Percentiles rank a stretch among this genome's conserved stretches.
phyloP scores from a whole-genome alignment of 2,113 vertebrate species.

The Pygoscelis antarcticus region DNA sequence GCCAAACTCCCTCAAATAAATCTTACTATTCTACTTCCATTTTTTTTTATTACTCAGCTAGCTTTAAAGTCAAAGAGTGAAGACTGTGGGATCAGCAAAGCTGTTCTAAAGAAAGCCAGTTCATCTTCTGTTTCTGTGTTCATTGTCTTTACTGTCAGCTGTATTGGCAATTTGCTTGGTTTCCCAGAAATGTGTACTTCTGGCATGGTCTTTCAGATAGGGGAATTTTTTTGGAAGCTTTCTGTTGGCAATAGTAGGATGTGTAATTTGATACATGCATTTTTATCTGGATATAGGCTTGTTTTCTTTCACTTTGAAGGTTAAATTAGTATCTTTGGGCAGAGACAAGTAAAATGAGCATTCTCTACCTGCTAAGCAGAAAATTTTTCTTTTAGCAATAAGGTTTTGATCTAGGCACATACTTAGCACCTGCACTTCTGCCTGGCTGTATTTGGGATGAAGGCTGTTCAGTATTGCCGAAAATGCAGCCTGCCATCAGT shows the following conservation, averaged over 20 bases:
- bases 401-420: neutral
- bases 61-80: neutral
- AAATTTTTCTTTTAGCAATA: neutral
- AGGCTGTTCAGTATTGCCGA: neutral
- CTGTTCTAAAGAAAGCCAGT: constrained; percentile 26
- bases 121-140: constrained; percentile 43
- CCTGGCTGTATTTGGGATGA: neutral
- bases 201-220: constrained; percentile 38
- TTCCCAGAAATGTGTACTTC: constrained; percentile 70
- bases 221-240: constrained; percentile 54
- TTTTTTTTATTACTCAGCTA: neutral
- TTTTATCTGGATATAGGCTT: neutral
- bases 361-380: neutral
- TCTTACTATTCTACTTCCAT: neutral
- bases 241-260: constrained; percentile 24
- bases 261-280: constrained; percentile 13
- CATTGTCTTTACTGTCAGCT: constrained; percentile 61
- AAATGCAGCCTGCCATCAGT: neutral
- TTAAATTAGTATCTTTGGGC: neutral
- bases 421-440: neutral
- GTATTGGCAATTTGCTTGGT: constrained; percentile 50
- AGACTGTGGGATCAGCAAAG: neutral
- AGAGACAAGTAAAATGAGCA: neutral
- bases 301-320: constrained; percentile 7
- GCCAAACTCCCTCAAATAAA: neutral